phyloP scores from a whole-genome alignment of 1,140 invertebrate genomes.

The Cherax quadricarinatus region DNA sequence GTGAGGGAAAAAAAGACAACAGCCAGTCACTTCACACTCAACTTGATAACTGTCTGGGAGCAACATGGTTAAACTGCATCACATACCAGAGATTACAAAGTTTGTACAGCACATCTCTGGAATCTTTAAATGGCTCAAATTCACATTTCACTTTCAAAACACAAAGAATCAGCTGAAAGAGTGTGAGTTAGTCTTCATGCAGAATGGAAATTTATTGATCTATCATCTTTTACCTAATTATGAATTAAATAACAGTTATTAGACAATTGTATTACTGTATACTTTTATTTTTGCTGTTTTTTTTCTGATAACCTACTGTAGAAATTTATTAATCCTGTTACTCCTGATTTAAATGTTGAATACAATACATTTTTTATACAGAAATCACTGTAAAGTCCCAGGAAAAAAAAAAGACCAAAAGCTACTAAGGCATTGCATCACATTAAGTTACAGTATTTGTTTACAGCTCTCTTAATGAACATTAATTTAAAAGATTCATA shows the following conservation, averaged over 20 bases:
- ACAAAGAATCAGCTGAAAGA: slow-evolving; percentile 68
- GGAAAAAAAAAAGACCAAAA: neutral
- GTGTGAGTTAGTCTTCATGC: slow-evolving; percentile 70
- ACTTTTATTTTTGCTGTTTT: neutral
- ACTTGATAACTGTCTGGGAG: slow-evolving; percentile 36
- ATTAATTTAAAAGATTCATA: neutral
- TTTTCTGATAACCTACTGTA: slow-evolving; percentile 7
- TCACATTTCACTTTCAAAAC: slow-evolving; percentile 66
- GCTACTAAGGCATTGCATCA: neutral
- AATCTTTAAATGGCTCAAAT: slow-evolving; percentile 58
- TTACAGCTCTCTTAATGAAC: neutral
- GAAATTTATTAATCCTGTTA: neutral
- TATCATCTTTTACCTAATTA: slow-evolving; percentile 46
- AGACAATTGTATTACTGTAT: slow-evolving; percentile 16
- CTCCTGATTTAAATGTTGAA: neutral
- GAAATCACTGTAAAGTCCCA: neutral
- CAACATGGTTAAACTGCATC: slow-evolving; percentile 46
- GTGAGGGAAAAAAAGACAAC: slow-evolving; percentile 11
- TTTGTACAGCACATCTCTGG: slow-evolving; percentile 62
- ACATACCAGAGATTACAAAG: slow-evolving; percentile 45
- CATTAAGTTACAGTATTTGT: neutral
- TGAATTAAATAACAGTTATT: slow-evolving; percentile 28
- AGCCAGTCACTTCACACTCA: slow-evolving; percentile 25
- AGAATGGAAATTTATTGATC: slow-evolving; percentile 60
- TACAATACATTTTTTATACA: neutral